Evolutionary conservation across 2,113 vertebrate species (phyloP).

Genomic region (Pipa parva): DNA sequence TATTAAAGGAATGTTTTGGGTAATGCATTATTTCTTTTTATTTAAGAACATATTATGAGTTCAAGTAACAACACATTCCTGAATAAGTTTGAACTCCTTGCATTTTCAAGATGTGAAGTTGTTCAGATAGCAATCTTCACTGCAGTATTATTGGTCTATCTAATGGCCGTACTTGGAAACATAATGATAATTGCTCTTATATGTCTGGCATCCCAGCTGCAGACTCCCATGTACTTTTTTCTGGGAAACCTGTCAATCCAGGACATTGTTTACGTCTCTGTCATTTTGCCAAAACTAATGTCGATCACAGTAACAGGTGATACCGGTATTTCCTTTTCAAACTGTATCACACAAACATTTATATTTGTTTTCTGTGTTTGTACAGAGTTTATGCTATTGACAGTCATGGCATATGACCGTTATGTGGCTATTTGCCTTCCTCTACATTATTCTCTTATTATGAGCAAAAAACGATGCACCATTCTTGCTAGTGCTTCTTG

Average conservation of each 20-base stretch:
- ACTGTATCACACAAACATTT: slow-evolving; percentile 10
- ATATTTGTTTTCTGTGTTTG: slow-evolving; percentile 9
- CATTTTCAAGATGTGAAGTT: background rate
- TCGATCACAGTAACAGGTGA: background rate
- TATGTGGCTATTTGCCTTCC: slow-evolving; percentile 33
- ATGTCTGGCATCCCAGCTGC: slow-evolving; percentile 41
- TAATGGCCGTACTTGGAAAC: slow-evolving; percentile 46
- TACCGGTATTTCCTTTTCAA: background rate
- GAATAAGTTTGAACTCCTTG: slow-evolving; percentile 7
- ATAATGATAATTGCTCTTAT: slow-evolving; percentile 46
- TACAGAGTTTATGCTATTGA: slow-evolving; percentile 15
- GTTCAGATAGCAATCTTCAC: slow-evolving; percentile 28
- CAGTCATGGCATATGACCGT: slow-evolving; percentile 30
- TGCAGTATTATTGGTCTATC: slow-evolving; percentile 45
- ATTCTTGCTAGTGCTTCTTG: background rate
- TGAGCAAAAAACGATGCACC: background rate
- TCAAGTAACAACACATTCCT: background rate
- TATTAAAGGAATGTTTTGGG: too few relatives aligned
- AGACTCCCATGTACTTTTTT: slow-evolving; percentile 54
- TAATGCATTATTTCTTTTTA: too few relatives aligned
- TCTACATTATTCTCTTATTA: slow-evolving; percentile 9
- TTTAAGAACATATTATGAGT: background rate
- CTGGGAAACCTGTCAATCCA: slow-evolving; percentile 47
- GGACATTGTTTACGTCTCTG: slow-evolving; percentile 41
- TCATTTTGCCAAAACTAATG: slow-evolving; percentile 1